Evolutionary conservation across 2,797 vertebrate genomes (phyloP).

Genomic region (Alca torda): DNA sequence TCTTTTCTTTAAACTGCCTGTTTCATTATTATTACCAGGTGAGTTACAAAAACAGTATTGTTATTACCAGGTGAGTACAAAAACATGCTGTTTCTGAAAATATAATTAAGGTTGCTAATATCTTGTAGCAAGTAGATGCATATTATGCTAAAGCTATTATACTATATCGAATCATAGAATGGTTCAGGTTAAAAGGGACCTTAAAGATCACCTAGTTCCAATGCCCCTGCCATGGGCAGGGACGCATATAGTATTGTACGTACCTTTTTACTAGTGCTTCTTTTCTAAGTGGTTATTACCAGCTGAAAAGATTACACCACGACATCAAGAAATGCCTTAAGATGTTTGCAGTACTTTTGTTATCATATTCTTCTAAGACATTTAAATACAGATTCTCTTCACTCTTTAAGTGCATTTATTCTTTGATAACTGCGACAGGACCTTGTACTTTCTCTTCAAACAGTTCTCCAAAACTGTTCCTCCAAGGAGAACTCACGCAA

Average conservation of each 20-base stretch:
- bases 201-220: too few relatives aligned
- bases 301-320: background rate
- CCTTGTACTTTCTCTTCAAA: background rate
- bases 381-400: background rate
- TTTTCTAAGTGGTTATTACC: background rate
- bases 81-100: background rate
- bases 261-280: background rate
- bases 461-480: background rate
- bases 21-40: background rate
- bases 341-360: background rate
- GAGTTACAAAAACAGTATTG: background rate
- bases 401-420: background rate
- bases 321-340: background rate
- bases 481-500: background rate
- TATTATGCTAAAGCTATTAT: background rate
- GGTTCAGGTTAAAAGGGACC: too few relatives aligned
- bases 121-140: background rate
- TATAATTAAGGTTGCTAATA: background rate
- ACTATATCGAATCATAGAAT: background rate
- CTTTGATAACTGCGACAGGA: background rate
- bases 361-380: background rate
- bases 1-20: constrained; percentile 12
- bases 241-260: background rate
- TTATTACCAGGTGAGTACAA: background rate
- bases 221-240: too few relatives aligned